Base-by-base conservation (phyloP, 2,888 invertebrate genomes). In the Orchestes rusci region DNA sequence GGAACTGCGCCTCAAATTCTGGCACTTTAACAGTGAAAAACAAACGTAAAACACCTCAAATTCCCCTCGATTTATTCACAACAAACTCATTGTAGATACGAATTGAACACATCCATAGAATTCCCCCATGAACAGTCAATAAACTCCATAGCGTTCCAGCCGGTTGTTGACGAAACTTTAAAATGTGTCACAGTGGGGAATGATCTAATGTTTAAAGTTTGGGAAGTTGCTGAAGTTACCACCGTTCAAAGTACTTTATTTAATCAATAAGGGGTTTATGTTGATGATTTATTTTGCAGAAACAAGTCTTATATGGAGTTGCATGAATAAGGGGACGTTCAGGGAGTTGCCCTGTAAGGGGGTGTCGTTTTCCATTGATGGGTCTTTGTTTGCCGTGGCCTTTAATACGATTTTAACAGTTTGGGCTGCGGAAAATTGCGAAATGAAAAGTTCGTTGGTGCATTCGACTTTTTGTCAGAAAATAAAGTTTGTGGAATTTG, bases 1-100 rank as follows among this genome's bases (percentile, higher is more conserved):
- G 3, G 85, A 87, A 66, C 67, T 80, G 3, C 70, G 80, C 41
- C 69, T 89, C 1, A 89, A 88, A 60, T 88, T 88, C 66, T 89
- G 88, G 87, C 59, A 69, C 43, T 85, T 75, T 57, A 66, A 77
- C 53, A 60, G 66, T 2, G 66, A 71, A 29, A 67, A 70, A 37
- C 82, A 84, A 66, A 73, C 65, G 80, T 83, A 70, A 67, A 62
- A 28, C n/a, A n/a, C n/a, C n/a, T n/a, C n/a, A n/a, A n/a, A n/a
- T n/a, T n/a, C n/a, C n/a, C n/a, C n/a, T n/a, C n/a, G n/a, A n/a
- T n/a, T n/a, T n/a, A n/a, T n/a, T n/a, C n/a, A n/a, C n/a, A n/a
- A n/a, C n/a, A n/a, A 5, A 5, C 3, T 38, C 10, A 7, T 38
- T 38, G 16, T 17, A 85, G 83, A 32, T 87, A 78, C 59, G 59